These are phyloP conservation scores for Poecile montanus DNA, from an alignment of 2,797 vertebrate genomes.

Conservation along the genomic window DNA sequence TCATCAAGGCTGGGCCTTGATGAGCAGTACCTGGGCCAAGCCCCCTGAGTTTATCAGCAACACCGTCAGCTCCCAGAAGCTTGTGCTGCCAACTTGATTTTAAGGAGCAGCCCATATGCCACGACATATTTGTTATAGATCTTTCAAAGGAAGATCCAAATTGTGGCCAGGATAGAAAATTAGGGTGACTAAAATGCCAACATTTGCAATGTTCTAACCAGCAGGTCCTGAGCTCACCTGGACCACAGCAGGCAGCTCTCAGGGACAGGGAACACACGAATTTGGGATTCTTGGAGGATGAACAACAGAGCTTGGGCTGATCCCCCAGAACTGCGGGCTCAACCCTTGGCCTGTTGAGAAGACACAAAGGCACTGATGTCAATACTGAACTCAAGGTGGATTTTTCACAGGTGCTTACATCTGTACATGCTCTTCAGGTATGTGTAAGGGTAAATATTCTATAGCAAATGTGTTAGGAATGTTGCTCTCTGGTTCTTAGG, in stretches of 20 bases:
- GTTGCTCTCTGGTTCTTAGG: background rate
- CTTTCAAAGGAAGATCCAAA: background rate
- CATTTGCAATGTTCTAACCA: background rate
- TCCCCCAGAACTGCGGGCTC: background rate
- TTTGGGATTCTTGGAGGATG: background rate
- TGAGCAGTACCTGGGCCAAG: background rate
- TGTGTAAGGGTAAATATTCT: background rate
- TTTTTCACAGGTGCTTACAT: background rate
- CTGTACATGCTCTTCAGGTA: background rate
- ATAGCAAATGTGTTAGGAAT: background rate
- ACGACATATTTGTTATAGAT: accelerated
- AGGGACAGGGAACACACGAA: accelerated
- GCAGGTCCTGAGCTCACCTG: background rate
- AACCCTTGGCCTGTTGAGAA: background rate
- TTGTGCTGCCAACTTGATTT: background rate
- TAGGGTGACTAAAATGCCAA: background rate
- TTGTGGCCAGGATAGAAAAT: background rate
- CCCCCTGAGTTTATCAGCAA: background rate
- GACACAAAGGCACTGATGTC: background rate
- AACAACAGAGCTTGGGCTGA: background rate
- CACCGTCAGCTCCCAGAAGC: accelerated
- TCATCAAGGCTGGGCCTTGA: background rate
- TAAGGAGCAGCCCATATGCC: accelerated
- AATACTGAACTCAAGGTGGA: background rate
- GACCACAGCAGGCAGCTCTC: background rate